Percentiles rank a stretch among this genome's conserved stretches.
Evolutionary conservation across 2,113 vertebrate species (phyloP).

Genomic region (Propithecus coquereli): DNA sequence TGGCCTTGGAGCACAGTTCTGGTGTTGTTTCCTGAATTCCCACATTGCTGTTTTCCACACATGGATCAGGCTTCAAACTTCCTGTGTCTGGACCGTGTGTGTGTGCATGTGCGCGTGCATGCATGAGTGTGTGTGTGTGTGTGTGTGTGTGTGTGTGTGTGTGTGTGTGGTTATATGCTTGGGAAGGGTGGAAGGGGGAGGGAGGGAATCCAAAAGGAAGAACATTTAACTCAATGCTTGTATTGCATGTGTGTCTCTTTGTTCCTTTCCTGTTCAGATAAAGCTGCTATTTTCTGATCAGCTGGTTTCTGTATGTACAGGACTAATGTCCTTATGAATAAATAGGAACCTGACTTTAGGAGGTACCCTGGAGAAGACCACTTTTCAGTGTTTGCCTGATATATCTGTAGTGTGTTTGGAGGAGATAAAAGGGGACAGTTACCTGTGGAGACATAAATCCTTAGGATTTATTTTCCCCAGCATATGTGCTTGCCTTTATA

Average conservation of each 20-base stretch:
- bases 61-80: constrained; percentile 66
- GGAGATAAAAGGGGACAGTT: not conserved
- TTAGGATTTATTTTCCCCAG: not conserved
- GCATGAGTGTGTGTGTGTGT: not conserved
- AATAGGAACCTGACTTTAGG: not conserved
- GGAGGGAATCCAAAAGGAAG: constrained; percentile 17
- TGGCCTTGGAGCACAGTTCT: constrained; percentile 56
- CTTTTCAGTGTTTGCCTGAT: constrained; percentile 9
- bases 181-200: not conserved
- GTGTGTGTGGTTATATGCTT: not conserved
- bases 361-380: not conserved
- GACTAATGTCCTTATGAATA: not conserved
- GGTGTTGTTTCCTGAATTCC: constrained; percentile 68
- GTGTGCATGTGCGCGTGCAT: not conserved
- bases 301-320: not conserved
- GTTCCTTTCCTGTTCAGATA: constrained; percentile 45
- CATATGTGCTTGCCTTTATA: not conserved
- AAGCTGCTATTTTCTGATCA: constrained; percentile 40
- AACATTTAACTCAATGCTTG: not conserved
- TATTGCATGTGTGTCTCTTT: constrained; percentile 11
- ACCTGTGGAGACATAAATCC: not conserved
- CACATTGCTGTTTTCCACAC: constrained; percentile 68
- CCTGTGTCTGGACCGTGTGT: constrained; percentile 51
- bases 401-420: not conserved
- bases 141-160: not conserved